Percentiles rank a stretch among this genome's conserved stretches.
Evolutionary conservation across 1,140 invertebrate species (phyloP).

Genomic region (Leptinotarsa lineolata): DNA sequence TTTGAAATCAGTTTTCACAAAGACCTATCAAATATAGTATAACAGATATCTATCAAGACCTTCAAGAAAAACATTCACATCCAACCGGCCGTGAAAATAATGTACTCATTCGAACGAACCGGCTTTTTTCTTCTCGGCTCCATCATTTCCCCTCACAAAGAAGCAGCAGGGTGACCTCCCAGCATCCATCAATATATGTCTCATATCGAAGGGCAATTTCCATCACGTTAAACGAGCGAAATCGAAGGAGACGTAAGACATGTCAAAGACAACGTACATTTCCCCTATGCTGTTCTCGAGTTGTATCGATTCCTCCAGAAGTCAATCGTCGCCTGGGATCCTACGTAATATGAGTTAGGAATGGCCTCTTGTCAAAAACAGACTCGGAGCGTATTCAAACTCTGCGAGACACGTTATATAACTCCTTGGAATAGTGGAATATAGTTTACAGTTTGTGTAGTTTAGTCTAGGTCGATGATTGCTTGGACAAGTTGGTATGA

Average conservation of each 20-base stretch:
- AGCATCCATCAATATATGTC: too few relatives aligned
- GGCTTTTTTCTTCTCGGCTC: too few relatives aligned
- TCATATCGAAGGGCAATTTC: too few relatives aligned
- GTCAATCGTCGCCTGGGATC: background rate
- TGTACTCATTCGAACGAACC: too few relatives aligned
- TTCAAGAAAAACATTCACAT: too few relatives aligned
- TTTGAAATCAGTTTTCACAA: too few relatives aligned
- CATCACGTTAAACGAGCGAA: background rate
- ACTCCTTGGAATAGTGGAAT: background rate
- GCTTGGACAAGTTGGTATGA: background rate
- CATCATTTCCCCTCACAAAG: too few relatives aligned
- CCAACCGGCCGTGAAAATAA: too few relatives aligned
- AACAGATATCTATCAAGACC: too few relatives aligned
- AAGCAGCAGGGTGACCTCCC: too few relatives aligned
- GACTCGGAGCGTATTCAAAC: background rate
- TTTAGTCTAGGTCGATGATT: background rate
- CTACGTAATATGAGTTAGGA: background rate
- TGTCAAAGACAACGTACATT: conserved; percentile 2
- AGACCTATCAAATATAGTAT: too few relatives aligned
- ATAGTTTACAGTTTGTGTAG: background rate
- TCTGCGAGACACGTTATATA: background rate
- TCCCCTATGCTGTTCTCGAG: background rate
- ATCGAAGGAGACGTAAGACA: background rate
- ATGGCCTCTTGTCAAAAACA: background rate
- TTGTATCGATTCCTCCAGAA: background rate